phyloP scores from a whole-genome alignment of 2,797 vertebrate genomes.

The Synaphobranchus kaupii region DNA sequence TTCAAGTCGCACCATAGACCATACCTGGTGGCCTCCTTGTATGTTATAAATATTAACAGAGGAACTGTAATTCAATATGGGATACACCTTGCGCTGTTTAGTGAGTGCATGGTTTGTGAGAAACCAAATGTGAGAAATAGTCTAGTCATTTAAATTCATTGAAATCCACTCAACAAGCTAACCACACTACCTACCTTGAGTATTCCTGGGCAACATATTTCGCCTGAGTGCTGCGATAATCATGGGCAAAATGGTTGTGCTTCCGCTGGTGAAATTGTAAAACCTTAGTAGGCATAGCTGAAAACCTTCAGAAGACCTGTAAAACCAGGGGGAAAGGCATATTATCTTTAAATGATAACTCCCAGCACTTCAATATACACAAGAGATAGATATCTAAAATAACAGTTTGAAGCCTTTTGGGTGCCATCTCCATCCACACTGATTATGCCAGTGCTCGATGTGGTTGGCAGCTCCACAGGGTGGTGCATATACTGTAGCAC shows the following conservation, averaged over 20 bases:
- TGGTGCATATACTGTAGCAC: neutral
- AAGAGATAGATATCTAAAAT: neutral
- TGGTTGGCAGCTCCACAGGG: neutral
- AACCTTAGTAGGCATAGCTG: conserved; percentile 79
- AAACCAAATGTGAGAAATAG: neutral
- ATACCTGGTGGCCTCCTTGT: neutral
- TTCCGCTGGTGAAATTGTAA: conserved; percentile 84
- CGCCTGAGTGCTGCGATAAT: conserved; percentile 80
- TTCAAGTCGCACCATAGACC: too few species aligned
- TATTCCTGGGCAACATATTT: conserved; percentile 80
- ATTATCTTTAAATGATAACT: neutral
- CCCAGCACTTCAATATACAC: neutral
- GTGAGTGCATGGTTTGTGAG: neutral
- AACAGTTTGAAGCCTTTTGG: neutral
- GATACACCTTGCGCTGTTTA: neutral
- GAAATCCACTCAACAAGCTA: neutral
- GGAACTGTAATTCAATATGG: neutral
- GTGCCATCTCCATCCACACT: neutral
- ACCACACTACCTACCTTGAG: conserved; percentile 65
- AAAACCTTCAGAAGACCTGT: conserved; percentile 68
- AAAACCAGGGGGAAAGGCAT: conserved; percentile 44
- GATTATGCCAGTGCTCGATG: too few species aligned
- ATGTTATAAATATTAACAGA: neutral
- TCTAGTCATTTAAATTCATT: neutral
- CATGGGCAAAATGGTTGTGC: conserved; percentile 82